These are phyloP conservation scores for Drosophila birchii DNA, from an alignment of 2,888 invertebrate genomes.

Conservation along the genomic window DNA sequence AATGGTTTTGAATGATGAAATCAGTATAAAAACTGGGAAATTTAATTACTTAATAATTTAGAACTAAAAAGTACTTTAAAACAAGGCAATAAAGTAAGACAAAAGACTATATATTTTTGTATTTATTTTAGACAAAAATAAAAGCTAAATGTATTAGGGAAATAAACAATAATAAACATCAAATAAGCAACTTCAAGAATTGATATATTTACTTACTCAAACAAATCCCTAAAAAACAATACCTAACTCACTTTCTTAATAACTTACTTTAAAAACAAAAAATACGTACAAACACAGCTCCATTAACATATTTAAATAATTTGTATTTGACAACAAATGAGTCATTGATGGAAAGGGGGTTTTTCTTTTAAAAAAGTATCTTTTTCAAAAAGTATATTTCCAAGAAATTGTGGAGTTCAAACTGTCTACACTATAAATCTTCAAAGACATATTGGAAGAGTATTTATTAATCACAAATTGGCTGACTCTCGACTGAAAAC, in stretches of 20 bases:
- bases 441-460: not conserved
- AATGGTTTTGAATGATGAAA: not conserved
- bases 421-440: conserved; percentile 1
- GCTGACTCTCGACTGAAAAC: not conserved
- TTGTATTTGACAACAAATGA: conserved; percentile 1
- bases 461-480: not conserved
- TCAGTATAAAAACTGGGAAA: not conserved
- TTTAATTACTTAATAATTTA: rapidly evolving
- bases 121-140: not conserved
- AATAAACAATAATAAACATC: not conserved
- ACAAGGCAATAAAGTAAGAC: not conserved
- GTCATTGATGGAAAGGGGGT: not conserved
- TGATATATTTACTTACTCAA: not conserved
- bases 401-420: not conserved
- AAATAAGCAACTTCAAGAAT: not conserved
- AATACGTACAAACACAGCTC: not conserved
- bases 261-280: not conserved
- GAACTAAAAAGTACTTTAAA: not conserved
- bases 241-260: not conserved
- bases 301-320: not conserved
- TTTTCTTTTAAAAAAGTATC: too few relatives aligned
- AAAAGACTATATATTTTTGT: not conserved
- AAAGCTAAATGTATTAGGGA: not conserved
- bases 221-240: not conserved
- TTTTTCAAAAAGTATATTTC: not conserved